phyloP scores from a whole-genome alignment of 2,113 vertebrate species.

The Forbesichthys agassizii region DNA sequence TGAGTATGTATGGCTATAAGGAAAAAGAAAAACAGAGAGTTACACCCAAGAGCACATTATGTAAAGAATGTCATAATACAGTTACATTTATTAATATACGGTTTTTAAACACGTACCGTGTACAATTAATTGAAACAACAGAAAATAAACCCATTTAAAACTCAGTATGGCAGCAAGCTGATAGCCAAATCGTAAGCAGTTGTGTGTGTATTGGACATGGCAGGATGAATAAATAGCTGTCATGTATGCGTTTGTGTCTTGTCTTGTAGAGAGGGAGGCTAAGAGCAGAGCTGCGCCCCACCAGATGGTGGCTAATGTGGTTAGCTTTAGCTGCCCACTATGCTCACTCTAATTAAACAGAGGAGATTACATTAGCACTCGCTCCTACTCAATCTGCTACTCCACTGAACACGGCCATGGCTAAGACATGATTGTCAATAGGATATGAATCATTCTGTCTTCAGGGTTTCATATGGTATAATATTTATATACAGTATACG shows the following conservation, averaged over 20 bases:
- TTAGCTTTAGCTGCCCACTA: constrained; percentile 69
- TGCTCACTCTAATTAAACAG: constrained; percentile 74
- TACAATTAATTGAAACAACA: constrained; percentile 19
- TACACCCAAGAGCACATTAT: background rate
- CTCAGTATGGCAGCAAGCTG: constrained; percentile 5
- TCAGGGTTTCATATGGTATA: background rate
- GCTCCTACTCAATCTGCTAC: constrained; percentile 65
- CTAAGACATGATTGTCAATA: constrained; percentile 20
- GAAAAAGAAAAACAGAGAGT: background rate
- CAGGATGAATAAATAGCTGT: constrained; percentile 71
- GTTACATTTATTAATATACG: background rate
- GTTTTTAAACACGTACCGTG: background rate
- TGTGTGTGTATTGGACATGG: constrained; percentile 58
- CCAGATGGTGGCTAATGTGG: constrained; percentile 74
- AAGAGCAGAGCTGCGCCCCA: constrained; percentile 56
- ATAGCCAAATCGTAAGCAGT: constrained; percentile 42
- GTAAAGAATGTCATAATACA: background rate
- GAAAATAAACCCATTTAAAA: constrained; percentile 15
- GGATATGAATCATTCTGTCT: constrained; percentile 9
- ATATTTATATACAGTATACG: background rate
- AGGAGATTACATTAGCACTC: constrained; percentile 68
- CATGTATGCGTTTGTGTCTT: constrained; percentile 69
- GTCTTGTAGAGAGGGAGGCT: constrained; percentile 59
- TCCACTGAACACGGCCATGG: constrained; percentile 36
- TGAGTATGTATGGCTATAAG: background rate